Base-by-base conservation (phyloP, 92 coral and sea anemone species). In the Zoanthus sociatus region DNA sequence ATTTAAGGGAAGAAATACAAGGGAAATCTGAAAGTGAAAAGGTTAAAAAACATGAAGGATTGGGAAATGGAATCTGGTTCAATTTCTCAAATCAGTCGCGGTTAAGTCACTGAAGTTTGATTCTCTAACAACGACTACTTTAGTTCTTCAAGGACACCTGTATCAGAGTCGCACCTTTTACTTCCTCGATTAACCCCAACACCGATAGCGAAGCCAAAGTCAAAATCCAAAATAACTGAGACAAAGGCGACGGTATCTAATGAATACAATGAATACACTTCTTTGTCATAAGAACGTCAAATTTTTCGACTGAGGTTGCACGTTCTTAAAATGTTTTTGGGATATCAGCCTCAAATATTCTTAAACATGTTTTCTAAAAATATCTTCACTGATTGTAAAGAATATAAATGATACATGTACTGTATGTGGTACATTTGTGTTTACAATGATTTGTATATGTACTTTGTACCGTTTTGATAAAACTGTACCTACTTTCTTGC, bases 151-250 rank as follows among this genome's bases (percentile, higher is more conserved):
- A 16, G 68, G 68, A 74, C 32, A 44, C 60, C 32, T 47, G 13
- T 32, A 74, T 72, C 30, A 21, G 73, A 69, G 73, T 68, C 26
- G 20, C 26, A 72, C 54, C 42, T 32, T 9, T 20, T 47, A 46
- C 55, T 74, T 74, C 78, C 78, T 74, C 31, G 4, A 74, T 74
- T 74, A 46, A 74, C 78, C 78, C 47, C 78, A 16, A 74, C 78
- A 46, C 58, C 78, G 13, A 7, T 74, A 47, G 78, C 60, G 58
- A 74, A 74, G 78, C 78, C 60, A 74, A 6, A 74, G 31, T 45
- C 78, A 17, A 45, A 45, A 4, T n/a, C 55, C 8, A 9, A 12
- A 66, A 26, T 69, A 45, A 45, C 14, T 46, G 88, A 66, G 73
- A 88, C 91, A 33, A 71, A 48, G 53, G 53, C 53, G 53, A 26